Evolutionary conservation across 2,888 invertebrate genomes (phyloP).

Genomic region (Morpho deidamia): DNA sequence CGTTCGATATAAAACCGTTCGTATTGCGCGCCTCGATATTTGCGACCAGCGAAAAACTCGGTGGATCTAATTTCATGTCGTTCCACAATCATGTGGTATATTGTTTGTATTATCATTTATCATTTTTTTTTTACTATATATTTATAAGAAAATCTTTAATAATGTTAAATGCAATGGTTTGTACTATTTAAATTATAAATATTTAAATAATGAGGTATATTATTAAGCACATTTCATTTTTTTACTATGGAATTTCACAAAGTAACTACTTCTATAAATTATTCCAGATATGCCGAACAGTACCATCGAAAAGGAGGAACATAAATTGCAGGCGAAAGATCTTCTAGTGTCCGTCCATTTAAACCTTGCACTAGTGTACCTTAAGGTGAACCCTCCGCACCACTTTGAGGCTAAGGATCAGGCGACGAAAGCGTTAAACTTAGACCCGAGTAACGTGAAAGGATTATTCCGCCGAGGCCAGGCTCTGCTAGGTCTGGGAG

Average conservation of each 20-base stretch:
- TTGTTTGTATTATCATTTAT: too few species aligned
- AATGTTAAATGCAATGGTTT: too few species aligned
- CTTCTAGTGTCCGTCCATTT: conserved; percentile 84
- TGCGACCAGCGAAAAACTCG: too few species aligned
- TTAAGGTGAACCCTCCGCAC: conserved; percentile 85
- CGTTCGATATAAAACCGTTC: too few species aligned
- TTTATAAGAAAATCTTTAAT: too few species aligned
- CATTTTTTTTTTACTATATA: too few species aligned
- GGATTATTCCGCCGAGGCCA: conserved; percentile 93
- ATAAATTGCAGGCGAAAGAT: conserved; percentile 43
- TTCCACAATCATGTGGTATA: too few species aligned
- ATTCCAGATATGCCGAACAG: conserved; percentile 47
- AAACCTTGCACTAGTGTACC: conserved; percentile 89
- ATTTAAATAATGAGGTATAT: too few species aligned
- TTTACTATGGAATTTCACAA: neutral
- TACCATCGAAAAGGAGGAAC: conserved; percentile 40
- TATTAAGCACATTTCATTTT: neutral
- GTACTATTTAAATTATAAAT: too few species aligned
- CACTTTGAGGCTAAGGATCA: conserved; percentile 83
- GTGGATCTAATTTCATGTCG: too few species aligned
- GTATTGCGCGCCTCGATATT: too few species aligned
- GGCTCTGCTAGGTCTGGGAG: conserved; percentile 85
- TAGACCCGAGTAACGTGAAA: conserved; percentile 90
- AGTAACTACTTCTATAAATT: neutral
- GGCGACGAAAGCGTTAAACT: conserved; percentile 86